Base-by-base conservation (phyloP, 2,113 vertebrate genomes). In the Abramis brama region DNA sequence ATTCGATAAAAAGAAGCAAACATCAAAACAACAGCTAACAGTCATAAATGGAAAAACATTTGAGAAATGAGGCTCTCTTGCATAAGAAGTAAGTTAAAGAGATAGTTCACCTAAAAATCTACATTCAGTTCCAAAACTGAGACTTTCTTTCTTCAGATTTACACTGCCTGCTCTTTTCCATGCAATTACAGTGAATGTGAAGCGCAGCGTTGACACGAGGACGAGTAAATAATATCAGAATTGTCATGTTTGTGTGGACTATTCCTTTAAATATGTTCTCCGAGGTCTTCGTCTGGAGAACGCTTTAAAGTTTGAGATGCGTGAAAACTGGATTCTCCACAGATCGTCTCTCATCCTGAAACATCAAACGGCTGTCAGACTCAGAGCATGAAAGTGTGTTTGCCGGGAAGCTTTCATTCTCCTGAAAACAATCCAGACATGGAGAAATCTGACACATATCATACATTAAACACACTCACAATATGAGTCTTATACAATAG, bases 321-420 rank as follows among this genome's bases (percentile, higher is more conserved):
- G 77, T 88, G 87, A 90, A 84, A 21, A 85, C 87, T 64, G 60
- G 73, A 84, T 36, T 87, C 59, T 75, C 70, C 47, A 47, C 83
- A 73, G 33, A 23, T 45, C 39, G 25, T 79, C 75, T 87, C 88
- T 91, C 73, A 87, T 87, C 91, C 83, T 77, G 74, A 79, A 84
- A 90, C 91, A 92, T 93, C 91, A 93, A 93, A 92, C 91, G 88
- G 86, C 92, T 90, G 92, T 93, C 91, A 93, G 91, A 93, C 92
- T 89, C 85, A 88, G 86, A 90, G 39, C 76, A 88, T 85, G 75
- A 25, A 90, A 87, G 79, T 90, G 86, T 39, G 87, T 87, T 87
- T 90, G 85, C 70, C 90, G 91, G 81, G 19, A 55, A 81, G 87
- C 89, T 91, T 90, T 90, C 23, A 70, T 89, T 93, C 81, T 84